These are phyloP conservation scores for Trididemnum clinides DNA, from an alignment of 23 tunicate genomes.

Conservation along the genomic window DNA sequence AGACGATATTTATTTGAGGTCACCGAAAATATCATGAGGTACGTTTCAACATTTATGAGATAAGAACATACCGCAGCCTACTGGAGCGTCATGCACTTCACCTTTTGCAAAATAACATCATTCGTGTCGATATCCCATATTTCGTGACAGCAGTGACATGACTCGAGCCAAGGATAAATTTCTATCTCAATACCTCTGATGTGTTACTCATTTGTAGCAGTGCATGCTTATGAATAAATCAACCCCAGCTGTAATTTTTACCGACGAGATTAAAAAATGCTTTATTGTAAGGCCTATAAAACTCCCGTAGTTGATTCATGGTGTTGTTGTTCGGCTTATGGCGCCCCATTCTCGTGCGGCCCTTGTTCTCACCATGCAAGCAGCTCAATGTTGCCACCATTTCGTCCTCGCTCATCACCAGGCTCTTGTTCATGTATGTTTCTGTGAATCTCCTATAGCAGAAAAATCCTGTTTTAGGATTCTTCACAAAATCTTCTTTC, in stretches of 20 bases:
- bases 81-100: no score
- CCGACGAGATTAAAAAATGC: background rate
- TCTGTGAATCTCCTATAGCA: constrained; percentile 36
- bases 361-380: background rate
- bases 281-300: constrained; percentile 15
- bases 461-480: constrained; percentile 38
- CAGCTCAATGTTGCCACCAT: background rate
- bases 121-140: no score
- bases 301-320: background rate
- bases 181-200: no score
- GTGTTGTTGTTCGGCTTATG: background rate
- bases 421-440: background rate
- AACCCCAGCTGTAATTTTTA: background rate
- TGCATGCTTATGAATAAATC: no score
- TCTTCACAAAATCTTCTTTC: constrained; percentile 45
- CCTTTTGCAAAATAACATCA: no score
- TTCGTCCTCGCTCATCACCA: background rate
- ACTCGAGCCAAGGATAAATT: no score
- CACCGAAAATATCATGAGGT: no score
- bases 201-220: no score
- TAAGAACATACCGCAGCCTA: no score
- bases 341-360: constrained; percentile 8
- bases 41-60: no score
- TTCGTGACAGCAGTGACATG: no score
- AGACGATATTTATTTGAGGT: no score